These are phyloP conservation scores for Pomphorhynchus laevis DNA, from an alignment of 1,140 invertebrate species.

Conservation along the genomic window DNA sequence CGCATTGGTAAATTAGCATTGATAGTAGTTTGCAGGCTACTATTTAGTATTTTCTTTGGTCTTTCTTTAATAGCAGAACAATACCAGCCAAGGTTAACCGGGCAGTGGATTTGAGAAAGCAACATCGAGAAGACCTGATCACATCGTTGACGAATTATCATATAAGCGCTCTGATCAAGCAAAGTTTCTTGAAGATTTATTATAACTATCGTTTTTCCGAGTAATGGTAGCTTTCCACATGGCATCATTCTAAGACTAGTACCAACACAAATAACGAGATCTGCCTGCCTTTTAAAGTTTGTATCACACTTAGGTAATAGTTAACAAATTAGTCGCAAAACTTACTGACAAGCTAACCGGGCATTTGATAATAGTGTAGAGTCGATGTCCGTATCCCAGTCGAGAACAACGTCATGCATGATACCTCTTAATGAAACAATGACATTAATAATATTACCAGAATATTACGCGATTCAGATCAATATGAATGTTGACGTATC, in stretches of 20 bases:
- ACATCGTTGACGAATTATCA: constrained; percentile 3
- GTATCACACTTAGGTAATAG: constrained; percentile 1
- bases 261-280: constrained; percentile 61
- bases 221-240: constrained; percentile 58
- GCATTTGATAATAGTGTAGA: constrained; percentile 48
- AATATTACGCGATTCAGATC: no score
- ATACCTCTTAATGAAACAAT: constrained; percentile 29
- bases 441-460: constrained; percentile 3
- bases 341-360: constrained; percentile 45
- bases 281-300: constrained; percentile 34
- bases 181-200: constrained; percentile 85
- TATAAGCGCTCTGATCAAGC: constrained; percentile 28
- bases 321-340: not conserved
- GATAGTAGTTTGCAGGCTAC: no score
- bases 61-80: no score
- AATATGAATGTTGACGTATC: not conserved
- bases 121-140: constrained; percentile 8
- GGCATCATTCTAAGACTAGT: constrained; percentile 85
- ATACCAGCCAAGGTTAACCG: no score
- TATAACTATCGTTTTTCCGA: constrained; percentile 50
- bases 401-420: constrained; percentile 59
- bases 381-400: constrained; percentile 85
- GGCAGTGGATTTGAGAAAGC: no score
- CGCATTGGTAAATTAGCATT: no score
- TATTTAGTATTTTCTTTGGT: no score